Base-by-base conservation (phyloP, 2,888 invertebrate species). In the Agrilus cyanescens region DNA sequence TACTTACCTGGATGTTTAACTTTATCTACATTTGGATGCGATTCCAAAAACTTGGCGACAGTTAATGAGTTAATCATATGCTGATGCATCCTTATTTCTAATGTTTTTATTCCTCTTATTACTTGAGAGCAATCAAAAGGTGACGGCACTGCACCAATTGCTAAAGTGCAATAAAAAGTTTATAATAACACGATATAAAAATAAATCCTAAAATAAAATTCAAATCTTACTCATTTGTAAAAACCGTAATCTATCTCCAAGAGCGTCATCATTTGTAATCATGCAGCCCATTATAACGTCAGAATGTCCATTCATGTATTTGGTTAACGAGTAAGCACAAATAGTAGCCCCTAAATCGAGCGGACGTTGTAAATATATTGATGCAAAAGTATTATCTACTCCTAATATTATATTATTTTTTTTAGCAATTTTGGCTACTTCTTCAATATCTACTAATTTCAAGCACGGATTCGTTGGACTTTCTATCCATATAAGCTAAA, bases 71-170 rank as follows among this genome's bases (percentile, higher is more conserved):
- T 90, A 48, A 74, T 75, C 68, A 80, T 82, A 62, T 93, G 89
- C 47, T 81, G 77, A 50, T 83, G 76, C 93, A 95, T 93, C 37
- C 94, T 73, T 15, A 94, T 56, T 4, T 85, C 81, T 16, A 95
- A 69, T 0, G 94, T 95, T 65, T 93, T 93, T 44, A 94, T 66
- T 55, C 93, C 87, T 44, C 88, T 75, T 61, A 87, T 88, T 0
- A 90, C 88, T 57, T 90, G 71, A 61, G 80, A 88, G 62, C 93
- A 93, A 63, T 95, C 95, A 59, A 91, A 88, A 0, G 95, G 90
- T 0, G 93, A 88, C 2, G 95, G 93, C 10, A 94, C 81, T 29
- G 84, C 77, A 40, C 95, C 95, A 68, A 82, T 73, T 7, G 25
- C 25, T 25, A 25, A 4, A 20, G 20, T 87, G 85, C 86, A 61